Base-by-base conservation (phyloP, 2,113 vertebrate species). In the Panurus biarmicus region DNA sequence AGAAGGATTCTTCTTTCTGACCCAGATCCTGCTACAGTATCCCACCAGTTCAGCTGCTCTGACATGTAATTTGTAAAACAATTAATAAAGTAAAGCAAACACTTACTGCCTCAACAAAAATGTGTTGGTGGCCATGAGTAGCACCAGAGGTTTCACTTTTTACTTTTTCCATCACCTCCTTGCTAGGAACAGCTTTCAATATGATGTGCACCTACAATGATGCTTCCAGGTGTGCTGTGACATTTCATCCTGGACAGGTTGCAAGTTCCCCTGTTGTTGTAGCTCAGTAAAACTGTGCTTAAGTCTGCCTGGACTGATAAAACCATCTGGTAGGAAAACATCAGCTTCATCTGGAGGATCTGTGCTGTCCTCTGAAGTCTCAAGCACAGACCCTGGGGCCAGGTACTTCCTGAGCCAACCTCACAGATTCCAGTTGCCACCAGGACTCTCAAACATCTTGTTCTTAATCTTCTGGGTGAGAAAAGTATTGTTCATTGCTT, bases 111-210 rank as follows among this genome's bases (percentile, higher is more conserved):
- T 28, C 42, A 22, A 6, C 38, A 53, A 31, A 74, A 75, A 36
- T 8, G 12, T 31, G 2, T 2, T 51, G 29, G n/a, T 58, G 84
- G 36, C 26, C 12, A 7, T 5, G n/a, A 54, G 45, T 1, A 4
- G 45, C 29, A 48, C n/a, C 45, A 51, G 47, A 35, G 5, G 12
- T 48, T 84, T 78, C 36, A 61, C 42, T 70, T 81, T 16, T 14
- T 7, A 4, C 20, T 60, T 38, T 44, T 62, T 42, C n/a, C 31
- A 2, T 35, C 1, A 0, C 21, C 33, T 67, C 1, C 38, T 83
- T 69, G 38, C 21, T 51, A 70, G 82, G 38, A 85, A 14, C 56
- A 94, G 42, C 47, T 72, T n/a, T 16, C 2, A 48, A 1, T 9
- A 1, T 1, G 7, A 25, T 23, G 53, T 16, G 35, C 5, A 8